Conservation (phyloP, 2,888 invertebrate genomes). For the Acrobasis consociella region DNA sequence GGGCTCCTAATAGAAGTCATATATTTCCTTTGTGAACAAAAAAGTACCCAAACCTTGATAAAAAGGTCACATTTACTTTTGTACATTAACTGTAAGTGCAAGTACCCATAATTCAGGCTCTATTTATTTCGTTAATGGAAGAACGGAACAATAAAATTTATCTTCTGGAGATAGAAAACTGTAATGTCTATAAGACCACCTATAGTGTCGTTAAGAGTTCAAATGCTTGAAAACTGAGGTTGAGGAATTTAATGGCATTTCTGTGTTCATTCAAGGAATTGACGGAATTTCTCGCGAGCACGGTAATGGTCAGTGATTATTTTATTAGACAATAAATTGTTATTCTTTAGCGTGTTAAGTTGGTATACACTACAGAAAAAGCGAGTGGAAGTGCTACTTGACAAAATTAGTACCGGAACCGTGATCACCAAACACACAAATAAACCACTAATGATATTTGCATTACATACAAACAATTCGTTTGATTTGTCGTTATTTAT, state of each 20-base stretch:
- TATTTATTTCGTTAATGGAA: slow-evolving; percentile 59
- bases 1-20: background rate
- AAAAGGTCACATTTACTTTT: slow-evolving; percentile 4
- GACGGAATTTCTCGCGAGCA: slow-evolving; percentile 52
- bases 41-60: slow-evolving; percentile 1
- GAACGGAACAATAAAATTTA: slow-evolving; percentile 62
- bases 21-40: background rate
- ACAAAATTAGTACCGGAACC: no score
- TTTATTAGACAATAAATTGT: slow-evolving; percentile 1
- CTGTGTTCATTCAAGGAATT: slow-evolving; percentile 49
- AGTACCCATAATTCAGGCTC: slow-evolving; percentile 45
- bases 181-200: slow-evolving; percentile 67
- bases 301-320: slow-evolving; percentile 25
- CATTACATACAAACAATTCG: no score
- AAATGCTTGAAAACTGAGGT: slow-evolving; percentile 40
- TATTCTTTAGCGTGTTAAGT: background rate
- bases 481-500: no score
- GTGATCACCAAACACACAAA: no score
- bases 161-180: slow-evolving; percentile 47
- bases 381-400: no score
- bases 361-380: background rate
- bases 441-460: no score
- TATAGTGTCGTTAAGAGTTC: slow-evolving; percentile 46
- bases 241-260: slow-evolving; percentile 54
- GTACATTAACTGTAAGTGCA: slow-evolving; percentile 43